Evolutionary conservation across 2,888 invertebrate species (phyloP).

Genomic region (Notodonta dromedarius): DNA sequence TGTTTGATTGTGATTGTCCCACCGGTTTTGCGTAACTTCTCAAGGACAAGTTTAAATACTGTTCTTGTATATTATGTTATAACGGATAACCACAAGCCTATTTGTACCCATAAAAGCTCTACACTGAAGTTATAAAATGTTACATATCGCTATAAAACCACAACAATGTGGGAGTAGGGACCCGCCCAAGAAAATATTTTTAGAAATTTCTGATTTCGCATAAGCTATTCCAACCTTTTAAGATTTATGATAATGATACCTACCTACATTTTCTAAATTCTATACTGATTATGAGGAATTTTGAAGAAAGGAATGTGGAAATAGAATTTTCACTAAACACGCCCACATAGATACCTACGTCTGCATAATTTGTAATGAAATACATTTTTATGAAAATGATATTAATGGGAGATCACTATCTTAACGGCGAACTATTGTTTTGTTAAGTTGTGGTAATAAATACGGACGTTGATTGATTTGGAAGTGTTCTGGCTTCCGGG

Average conservation of each 20-base stretch:
- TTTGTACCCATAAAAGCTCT: too few species aligned
- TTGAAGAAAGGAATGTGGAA: background rate
- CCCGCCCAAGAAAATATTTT: too few species aligned
- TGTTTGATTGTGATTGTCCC: too few species aligned
- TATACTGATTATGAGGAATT: background rate
- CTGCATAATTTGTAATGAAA: conserved; percentile 26
- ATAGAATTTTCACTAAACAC: background rate
- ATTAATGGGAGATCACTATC: conserved; percentile 28
- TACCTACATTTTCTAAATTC: background rate
- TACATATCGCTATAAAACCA: too few species aligned
- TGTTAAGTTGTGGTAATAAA: conserved; percentile 32
- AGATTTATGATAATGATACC: background rate
- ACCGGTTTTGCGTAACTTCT: too few species aligned
- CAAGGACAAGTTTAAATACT: too few species aligned
- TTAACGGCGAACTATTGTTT: conserved; percentile 31
- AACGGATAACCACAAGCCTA: too few species aligned
- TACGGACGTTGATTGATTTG: conserved; percentile 26
- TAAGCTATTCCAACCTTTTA: background rate
- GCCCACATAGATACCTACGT: background rate
- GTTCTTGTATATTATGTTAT: too few species aligned
- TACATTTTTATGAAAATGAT: conserved; percentile 25
- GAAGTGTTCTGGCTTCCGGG: conserved; percentile 15
- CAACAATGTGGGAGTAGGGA: too few species aligned
- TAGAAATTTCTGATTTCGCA: background rate
- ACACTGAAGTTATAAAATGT: too few species aligned